Base-by-base conservation (phyloP, 2,888 invertebrate genomes). In the Pammene aurita region DNA sequence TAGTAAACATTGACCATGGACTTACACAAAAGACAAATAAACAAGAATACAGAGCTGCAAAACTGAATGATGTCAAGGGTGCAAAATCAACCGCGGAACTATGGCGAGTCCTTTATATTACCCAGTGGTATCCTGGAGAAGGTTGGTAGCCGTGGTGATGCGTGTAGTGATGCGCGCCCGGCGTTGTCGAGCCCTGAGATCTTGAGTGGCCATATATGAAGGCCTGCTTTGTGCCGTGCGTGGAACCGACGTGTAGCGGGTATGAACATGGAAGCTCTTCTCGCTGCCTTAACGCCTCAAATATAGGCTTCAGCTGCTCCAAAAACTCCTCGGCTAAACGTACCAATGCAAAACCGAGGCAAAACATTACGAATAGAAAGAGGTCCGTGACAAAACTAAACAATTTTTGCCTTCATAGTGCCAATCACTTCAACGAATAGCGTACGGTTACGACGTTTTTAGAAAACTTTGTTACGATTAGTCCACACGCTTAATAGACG, bases 251-350 rank as follows among this genome's bases (percentile, higher is more conserved):
- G 93, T 96, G 96, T 91, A 97, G 95, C 84, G 97, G 97, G 93
- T 96, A 97, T 85, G 97, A 96, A 93, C 96, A 97, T 87, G 97
- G 97, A 83, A 97, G 95, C 93, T 97, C 96, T 93, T 97, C 97
- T 89, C 96, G 96, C 90, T 96, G 96, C 88, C 97, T 95, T 89
- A 97, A 95, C 93, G 96, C 96, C 94, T 97, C 97, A 95, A 98
- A 97, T 93, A 98, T 97, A 87, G 97, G 97, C 96, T 96, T 97
- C 95, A 98, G 95, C 94, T 97, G 97, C 94, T 95, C 96, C 96
- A 98, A 95, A 94, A 97, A 97, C 95, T 97, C 97, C 94, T 97
- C 97, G 93, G 97, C 97, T 97, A 94, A 85, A 92, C 86, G 89
- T 80, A 88, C 82, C 83, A 91, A 91, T 90, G 86, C 83, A 90